Evolutionary conservation across 2,113 vertebrate genomes (phyloP).

Genomic region (Lepus europaeus): DNA sequence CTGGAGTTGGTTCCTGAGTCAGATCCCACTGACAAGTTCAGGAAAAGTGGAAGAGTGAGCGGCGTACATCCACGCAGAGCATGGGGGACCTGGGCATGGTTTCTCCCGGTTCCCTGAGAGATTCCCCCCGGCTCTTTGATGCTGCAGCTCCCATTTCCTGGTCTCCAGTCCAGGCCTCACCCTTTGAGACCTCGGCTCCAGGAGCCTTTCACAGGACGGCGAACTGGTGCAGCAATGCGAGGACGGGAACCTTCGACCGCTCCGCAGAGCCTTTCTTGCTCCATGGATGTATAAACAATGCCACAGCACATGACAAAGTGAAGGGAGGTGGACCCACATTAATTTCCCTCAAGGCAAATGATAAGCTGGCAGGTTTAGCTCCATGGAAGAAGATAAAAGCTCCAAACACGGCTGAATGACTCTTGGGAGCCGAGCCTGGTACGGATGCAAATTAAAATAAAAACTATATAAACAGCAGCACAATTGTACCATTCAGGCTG

Average conservation of each 20-base stretch:
- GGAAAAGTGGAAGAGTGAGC: not conserved
- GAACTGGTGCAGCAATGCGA: not conserved
- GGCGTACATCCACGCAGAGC: not conserved
- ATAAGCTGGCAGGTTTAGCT: slow-evolving; percentile 78
- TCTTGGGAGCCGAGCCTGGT: slow-evolving; percentile 89
- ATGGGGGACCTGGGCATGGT: not conserved
- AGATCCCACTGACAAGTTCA: not conserved
- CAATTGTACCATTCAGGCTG: slow-evolving; percentile 88
- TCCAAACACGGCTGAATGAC: slow-evolving; percentile 82
- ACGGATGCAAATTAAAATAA: slow-evolving; percentile 90
- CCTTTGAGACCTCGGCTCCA: not conserved
- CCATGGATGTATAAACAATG: slow-evolving; percentile 69
- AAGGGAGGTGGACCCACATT: slow-evolving; percentile 1
- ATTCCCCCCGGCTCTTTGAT: not conserved
- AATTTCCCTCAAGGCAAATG: slow-evolving; percentile 68
- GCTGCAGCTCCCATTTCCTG: not conserved
- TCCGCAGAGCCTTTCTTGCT: slow-evolving; percentile 68
- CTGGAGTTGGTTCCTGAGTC: not conserved
- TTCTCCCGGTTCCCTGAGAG: not conserved
- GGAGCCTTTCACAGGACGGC: not conserved
- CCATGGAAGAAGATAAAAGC: slow-evolving; percentile 75
- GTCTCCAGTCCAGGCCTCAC: not conserved
- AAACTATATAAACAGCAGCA: slow-evolving; percentile 89
- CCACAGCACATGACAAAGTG: slow-evolving; percentile 61
- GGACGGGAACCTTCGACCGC: not conserved